Evolutionary conservation across 1,140 invertebrate species (phyloP), one percentile per base, ranked within the genome.

Genomic region (Archegozetes longisetosus): DNA sequence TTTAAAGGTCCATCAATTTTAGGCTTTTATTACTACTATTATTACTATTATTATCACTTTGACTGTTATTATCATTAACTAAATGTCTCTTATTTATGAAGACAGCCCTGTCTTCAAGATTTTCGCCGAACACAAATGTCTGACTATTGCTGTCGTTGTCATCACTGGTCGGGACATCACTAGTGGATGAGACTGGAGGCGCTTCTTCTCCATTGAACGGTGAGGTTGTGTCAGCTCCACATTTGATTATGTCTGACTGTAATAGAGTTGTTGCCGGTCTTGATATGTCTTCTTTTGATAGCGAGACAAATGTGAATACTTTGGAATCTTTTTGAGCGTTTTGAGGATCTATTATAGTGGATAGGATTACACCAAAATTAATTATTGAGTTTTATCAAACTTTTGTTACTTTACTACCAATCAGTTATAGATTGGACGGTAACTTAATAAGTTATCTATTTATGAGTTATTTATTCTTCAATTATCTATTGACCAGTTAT

Each of bases 121-220:
- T 90, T 69, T 90, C 85, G n/a, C 88, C 88, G 74, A 93, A 93
- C 3, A 93, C 82, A 77, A 90, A 91, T 40, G 6, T 17, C 32
- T 40, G 32, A 40, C 32, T 40, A 40, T 40, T 40, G 17, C 32
- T 40, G 32, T 40, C 17, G 17, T 40, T 40, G 17, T 53, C 79
- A 4, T 55, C n/a, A 6, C 24, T 40, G 20, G 24, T 51, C 6
- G 28, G 9, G 4, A 55, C 54, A 58, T 58, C 57, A 32, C 4
- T 52, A 52, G 4, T n/a, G 6, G 32, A 40, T 40, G 32, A 40
- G 17, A 40, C 6, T 9, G 32, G 17, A 9, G 32, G 6, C 32
- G 32, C 6, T 40, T 40, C 32, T 6, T 40, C 32, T 6, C 32
- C 32, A 17, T 17, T 17, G 17, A 9, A 9, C 6, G 6, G 32